Evolutionary conservation across 35 echinoderm and acorn worm species (phyloP).

Genomic region (Diadema setosum): DNA sequence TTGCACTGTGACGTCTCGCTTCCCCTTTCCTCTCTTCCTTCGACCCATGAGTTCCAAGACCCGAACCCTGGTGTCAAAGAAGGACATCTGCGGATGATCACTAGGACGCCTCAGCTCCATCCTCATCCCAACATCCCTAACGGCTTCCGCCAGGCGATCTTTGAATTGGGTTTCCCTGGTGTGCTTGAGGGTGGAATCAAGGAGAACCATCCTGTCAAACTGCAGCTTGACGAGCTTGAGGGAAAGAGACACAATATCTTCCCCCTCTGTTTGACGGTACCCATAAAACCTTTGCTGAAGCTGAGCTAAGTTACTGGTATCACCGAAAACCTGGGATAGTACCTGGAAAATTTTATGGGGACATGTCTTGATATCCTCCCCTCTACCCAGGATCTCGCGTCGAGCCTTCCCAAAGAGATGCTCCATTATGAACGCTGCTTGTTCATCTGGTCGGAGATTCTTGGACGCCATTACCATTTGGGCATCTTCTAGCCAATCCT

Average conservation of each 20-base stretch:
- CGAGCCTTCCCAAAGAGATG: constrained; percentile 54
- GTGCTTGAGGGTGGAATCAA: neutral
- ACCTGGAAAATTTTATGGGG: constrained; percentile 33
- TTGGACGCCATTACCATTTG: constrained; percentile 9
- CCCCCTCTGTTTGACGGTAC: neutral
- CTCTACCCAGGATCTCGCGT: constrained; percentile 47
- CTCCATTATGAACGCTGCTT: constrained; percentile 36
- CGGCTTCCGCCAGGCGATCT: neutral
- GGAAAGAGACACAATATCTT: neutral
- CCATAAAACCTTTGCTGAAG: constrained; percentile 26
- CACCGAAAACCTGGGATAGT: neutral
- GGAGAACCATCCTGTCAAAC: neutral
- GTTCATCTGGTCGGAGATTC: neutral
- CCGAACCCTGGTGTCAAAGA: neutral
- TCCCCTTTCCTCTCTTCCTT: too few species aligned
- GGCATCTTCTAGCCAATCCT: constrained; percentile 65
- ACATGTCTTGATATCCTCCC: neutral
- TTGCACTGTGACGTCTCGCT: too few species aligned
- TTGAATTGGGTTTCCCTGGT: neutral
- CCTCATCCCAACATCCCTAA: neutral
- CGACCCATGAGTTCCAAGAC: neutral
- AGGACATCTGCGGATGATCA: neutral
- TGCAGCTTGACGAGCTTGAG: neutral
- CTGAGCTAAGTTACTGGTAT: neutral
- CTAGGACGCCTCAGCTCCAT: constrained; percentile 3